A percentile compares a stretch with the other conserved stretches of the same genome.
Conservation (phyloP, 1,140 invertebrate genomes). For the Potamilus streckersoni region DNA sequence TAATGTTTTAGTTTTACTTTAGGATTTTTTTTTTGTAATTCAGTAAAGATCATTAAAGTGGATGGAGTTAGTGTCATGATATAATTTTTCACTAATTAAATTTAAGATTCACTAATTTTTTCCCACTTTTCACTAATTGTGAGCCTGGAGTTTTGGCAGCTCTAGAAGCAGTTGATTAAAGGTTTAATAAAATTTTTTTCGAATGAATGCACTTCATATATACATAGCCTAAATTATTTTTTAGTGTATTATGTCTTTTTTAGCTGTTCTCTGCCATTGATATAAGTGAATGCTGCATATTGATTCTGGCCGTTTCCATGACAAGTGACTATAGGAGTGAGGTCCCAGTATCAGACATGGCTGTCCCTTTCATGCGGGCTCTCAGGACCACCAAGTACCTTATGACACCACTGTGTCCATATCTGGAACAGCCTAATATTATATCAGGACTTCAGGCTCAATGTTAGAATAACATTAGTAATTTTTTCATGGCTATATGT, state of each 20-base stretch:
- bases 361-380: conserved; percentile 55
- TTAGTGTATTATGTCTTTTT: conserved; percentile 13
- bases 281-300: conserved; percentile 36
- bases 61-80: too few relatives aligned
- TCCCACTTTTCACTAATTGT: too few relatives aligned
- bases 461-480: conserved; percentile 38
- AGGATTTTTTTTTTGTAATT: too few relatives aligned
- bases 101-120: too few relatives aligned
- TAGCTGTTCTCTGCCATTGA: conserved; percentile 49
- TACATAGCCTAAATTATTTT: background rate
- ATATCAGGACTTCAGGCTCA: conserved; percentile 60
- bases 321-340: conserved; percentile 56
- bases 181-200: too few relatives aligned
- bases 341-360: conserved; percentile 52
- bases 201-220: too few relatives aligned
- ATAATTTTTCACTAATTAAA: too few relatives aligned
- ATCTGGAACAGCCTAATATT: conserved; percentile 63
- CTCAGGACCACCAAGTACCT: conserved; percentile 49
- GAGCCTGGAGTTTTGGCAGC: too few relatives aligned
- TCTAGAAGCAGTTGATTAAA: too few relatives aligned
- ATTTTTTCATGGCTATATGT: too few relatives aligned
- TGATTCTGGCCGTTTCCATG: conserved; percentile 43
- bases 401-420: conserved; percentile 46
- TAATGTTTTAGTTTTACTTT: too few relatives aligned
- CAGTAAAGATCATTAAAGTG: too few relatives aligned